A percentile compares a stretch with the other conserved stretches of the same genome.
Conservation (phyloP, 2,888 invertebrate species). For the Vandiemenella viatica region DNA sequence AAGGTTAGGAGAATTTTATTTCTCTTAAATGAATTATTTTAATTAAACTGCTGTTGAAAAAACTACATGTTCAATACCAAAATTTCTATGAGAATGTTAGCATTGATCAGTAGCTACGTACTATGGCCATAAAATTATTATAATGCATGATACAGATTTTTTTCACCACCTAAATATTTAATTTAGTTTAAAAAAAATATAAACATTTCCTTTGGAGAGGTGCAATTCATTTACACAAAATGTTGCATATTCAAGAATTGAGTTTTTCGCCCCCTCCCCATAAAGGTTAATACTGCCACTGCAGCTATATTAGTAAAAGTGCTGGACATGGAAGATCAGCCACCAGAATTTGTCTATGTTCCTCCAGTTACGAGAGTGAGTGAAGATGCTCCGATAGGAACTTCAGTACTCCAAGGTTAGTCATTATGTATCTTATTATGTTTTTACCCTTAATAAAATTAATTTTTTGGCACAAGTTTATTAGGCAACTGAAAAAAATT, state of each 20-base stretch:
- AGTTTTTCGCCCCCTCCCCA: neutral
- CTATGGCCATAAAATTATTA: neutral
- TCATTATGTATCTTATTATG: neutral
- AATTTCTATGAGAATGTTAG: neutral
- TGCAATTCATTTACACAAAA: too few species aligned
- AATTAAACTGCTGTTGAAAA: neutral
- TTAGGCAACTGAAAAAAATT: too few species aligned
- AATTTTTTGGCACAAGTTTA: too few species aligned
- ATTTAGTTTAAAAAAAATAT: too few species aligned
- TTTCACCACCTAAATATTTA: neutral
- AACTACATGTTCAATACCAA: neutral
- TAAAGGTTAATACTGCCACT: slow-evolving; percentile 69
- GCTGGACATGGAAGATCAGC: slow-evolving; percentile 80
- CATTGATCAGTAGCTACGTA: neutral
- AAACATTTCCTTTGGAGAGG: too few species aligned
- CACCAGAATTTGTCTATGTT: slow-evolving; percentile 76
- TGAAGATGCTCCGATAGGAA: slow-evolving; percentile 70
- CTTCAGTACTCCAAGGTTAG: slow-evolving; percentile 66
- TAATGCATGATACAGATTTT: neutral
- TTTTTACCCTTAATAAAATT: neutral
- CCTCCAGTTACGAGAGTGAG: slow-evolving; percentile 76
- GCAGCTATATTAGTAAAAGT: slow-evolving; percentile 76
- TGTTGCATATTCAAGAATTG: too few species aligned
- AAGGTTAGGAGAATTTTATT: too few species aligned
- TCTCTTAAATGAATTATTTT: neutral